Conservation (phyloP, 2,113 vertebrate species). For the Pelecanoides urinatrix region DNA sequence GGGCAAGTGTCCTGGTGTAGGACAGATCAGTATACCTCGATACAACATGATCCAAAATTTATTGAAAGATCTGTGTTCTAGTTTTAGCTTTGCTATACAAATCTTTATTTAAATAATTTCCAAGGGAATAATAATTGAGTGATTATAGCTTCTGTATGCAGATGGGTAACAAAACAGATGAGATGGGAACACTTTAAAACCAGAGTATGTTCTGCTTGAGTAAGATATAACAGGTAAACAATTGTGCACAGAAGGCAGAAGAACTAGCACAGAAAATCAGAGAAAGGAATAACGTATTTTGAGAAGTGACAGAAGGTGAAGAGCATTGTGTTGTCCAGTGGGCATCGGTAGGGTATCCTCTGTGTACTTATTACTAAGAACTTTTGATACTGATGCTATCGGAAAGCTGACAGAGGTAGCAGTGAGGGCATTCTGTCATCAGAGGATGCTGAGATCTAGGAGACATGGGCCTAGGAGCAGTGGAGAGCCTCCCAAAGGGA, state of each 20-base stretch:
- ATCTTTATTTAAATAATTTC: neutral
- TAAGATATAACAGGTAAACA: neutral
- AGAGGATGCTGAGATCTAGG: neutral
- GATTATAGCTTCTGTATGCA: neutral
- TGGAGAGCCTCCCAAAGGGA: neutral
- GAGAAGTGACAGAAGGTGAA: neutral
- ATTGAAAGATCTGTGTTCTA: neutral
- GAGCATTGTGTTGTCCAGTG: neutral
- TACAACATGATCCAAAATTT: neutral
- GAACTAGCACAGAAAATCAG: neutral
- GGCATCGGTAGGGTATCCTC: neutral
- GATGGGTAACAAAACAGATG: neutral
- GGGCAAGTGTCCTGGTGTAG: neutral
- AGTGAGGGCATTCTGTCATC: neutral
- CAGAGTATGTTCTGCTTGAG: neutral
- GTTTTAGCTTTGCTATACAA: slow-evolving; percentile 5
- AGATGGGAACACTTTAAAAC: neutral
- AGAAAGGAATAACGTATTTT: neutral
- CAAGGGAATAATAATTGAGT: neutral
- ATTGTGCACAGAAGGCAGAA: neutral
- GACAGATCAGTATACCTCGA: neutral
- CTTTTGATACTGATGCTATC: slow-evolving; percentile 4
- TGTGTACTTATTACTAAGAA: neutral
- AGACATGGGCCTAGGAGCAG: neutral
- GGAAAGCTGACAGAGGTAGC: slow-evolving; percentile 5